These are phyloP conservation scores for Acrobasis suavella DNA, from an alignment of 2,888 invertebrate species.

Conservation along the genomic window DNA sequence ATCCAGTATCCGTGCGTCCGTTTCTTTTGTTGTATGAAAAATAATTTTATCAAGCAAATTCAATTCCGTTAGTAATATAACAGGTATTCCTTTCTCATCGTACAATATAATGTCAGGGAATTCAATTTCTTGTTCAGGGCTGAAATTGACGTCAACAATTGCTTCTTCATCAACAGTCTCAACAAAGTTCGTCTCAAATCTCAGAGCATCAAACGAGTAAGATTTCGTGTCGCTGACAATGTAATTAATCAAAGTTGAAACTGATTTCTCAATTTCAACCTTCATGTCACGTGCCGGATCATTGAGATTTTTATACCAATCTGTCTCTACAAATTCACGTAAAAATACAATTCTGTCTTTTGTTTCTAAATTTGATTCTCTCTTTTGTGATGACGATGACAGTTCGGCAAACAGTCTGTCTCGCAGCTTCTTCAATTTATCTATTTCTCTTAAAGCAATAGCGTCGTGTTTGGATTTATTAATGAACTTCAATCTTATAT, in stretches of 20 bases:
- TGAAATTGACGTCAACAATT: slow-evolving; percentile 41
- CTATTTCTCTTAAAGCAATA: slow-evolving; percentile 42
- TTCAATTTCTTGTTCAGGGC: slow-evolving; percentile 45
- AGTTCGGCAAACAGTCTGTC: slow-evolving; percentile 36
- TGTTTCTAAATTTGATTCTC: slow-evolving; percentile 31
- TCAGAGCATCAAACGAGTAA: slow-evolving; percentile 47
- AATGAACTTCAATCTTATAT: slow-evolving; percentile 47
- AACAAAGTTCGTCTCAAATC: slow-evolving; percentile 39
- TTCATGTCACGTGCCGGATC: slow-evolving; percentile 27
- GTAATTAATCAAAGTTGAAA: slow-evolving; percentile 51
- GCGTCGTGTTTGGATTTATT: slow-evolving; percentile 32
- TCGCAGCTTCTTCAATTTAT: slow-evolving; percentile 41
- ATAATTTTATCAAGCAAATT: slow-evolving; percentile 48
- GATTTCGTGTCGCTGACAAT: slow-evolving; percentile 49
- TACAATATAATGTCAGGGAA: slow-evolving; percentile 52
- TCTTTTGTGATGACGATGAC: slow-evolving; percentile 21
- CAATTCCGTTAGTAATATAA: slow-evolving; percentile 41
- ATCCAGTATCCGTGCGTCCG: slow-evolving; percentile 3
- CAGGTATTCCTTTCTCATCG: slow-evolving; percentile 52
- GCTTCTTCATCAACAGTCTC: slow-evolving; percentile 37
- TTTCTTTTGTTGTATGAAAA: slow-evolving; percentile 33
- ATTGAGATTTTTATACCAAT: slow-evolving; percentile 41
- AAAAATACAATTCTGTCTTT: slow-evolving; percentile 40
- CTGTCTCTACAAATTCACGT: slow-evolving; percentile 34
- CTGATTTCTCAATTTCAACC: slow-evolving; percentile 45